Evolutionary conservation across 2,113 vertebrate species (phyloP).

Genomic region (Mormyrus iriodes): DNA sequence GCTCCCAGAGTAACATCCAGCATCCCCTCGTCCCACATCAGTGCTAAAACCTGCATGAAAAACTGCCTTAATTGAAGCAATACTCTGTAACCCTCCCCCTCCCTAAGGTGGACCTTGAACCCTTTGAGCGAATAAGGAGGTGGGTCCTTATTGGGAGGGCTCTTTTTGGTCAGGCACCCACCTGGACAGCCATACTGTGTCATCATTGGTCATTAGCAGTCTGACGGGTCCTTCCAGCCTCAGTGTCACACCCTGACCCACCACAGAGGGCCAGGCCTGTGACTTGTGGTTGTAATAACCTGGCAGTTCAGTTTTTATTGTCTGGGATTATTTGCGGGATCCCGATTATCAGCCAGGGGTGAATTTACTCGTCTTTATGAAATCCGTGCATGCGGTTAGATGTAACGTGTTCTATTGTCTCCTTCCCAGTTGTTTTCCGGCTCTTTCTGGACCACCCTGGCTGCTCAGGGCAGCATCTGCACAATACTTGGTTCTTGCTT

Average conservation of each 20-base stretch:
- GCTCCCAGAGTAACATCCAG: neutral
- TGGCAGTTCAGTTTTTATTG: constrained; percentile 97
- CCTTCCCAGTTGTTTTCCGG: constrained; percentile 86
- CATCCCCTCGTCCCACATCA: neutral
- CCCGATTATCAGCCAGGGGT: constrained; percentile 99
- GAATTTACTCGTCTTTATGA: constrained; percentile 93
- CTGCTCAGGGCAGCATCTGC: constrained; percentile 73
- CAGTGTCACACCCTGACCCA: constrained; percentile 69
- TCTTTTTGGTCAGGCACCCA: constrained; percentile 6
- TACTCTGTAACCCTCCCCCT: neutral
- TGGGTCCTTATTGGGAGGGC: constrained; percentile 24
- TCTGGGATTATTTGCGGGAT: constrained; percentile 96
- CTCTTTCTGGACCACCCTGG: constrained; percentile 81
- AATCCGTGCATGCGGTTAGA: constrained; percentile 75
- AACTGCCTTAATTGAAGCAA: constrained; percentile 19
- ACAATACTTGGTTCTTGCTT: constrained; percentile 66
- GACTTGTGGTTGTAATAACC: constrained; percentile 71
- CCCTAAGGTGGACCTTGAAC: neutral
- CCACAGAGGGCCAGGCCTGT: constrained; percentile 83
- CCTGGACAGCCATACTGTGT: constrained; percentile 12
- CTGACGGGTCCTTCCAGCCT: constrained; percentile 49
- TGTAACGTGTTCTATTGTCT: constrained; percentile 79
- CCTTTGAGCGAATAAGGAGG: constrained; percentile 33
- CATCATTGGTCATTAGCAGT: constrained; percentile 39
- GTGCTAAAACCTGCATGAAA: constrained; percentile 20